Percentiles rank a stretch among this genome's conserved stretches.
phyloP scores from a whole-genome alignment of 2,113 vertebrate species.

The Budorcas taxicolor region DNA sequence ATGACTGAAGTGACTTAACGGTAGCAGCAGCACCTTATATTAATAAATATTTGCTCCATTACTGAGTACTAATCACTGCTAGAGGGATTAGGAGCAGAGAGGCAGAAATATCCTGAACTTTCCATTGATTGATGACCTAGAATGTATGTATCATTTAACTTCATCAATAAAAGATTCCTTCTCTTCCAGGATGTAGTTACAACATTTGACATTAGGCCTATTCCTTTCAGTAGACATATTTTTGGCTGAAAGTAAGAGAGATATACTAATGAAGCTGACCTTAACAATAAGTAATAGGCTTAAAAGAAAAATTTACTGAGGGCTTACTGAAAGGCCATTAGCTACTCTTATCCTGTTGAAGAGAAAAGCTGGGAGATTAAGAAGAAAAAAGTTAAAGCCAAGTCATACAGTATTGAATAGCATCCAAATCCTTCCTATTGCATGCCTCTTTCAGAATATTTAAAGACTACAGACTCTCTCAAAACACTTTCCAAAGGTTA shows the following conservation, averaged over 20 bases:
- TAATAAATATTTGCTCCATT: slow-evolving; percentile 17
- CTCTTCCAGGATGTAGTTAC: slow-evolving; percentile 46
- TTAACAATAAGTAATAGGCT: slow-evolving; percentile 44
- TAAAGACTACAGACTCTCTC: neutral
- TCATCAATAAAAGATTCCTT: neutral
- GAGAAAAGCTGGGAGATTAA: slow-evolving; percentile 58
- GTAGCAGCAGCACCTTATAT: neutral
- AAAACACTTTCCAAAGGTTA: slow-evolving; percentile 14
- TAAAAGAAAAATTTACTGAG: slow-evolving; percentile 57
- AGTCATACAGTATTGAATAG: slow-evolving; percentile 3
- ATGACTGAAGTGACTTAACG: no score
- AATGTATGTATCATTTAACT: neutral
- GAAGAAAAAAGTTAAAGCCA: slow-evolving; percentile 44
- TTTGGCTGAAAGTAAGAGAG: slow-evolving; percentile 43
- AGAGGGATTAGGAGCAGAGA: neutral
- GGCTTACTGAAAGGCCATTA: slow-evolving; percentile 61
- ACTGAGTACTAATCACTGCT: neutral
- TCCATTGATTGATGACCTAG: neutral
- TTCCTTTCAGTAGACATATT: slow-evolving; percentile 13
- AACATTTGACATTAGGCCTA: neutral
- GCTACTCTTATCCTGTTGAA: neutral
- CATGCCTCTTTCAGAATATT: neutral
- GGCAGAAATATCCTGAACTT: neutral
- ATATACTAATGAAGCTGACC: slow-evolving; percentile 57
- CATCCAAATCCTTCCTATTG: neutral